phyloP scores from a whole-genome alignment of 1,140 invertebrate species.

The Trichogramma pretiosum region DNA sequence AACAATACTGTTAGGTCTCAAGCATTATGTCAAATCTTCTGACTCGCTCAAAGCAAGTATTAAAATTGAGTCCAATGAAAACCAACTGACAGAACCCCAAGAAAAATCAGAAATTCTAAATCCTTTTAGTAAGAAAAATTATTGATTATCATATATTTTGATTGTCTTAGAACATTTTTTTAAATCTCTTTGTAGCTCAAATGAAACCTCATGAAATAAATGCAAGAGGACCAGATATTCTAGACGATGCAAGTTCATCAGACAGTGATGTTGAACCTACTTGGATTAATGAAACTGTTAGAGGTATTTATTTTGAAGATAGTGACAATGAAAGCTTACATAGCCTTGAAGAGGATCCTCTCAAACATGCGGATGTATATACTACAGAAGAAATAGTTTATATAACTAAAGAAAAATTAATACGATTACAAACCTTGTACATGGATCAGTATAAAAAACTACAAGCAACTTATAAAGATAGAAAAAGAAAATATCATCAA shows the following conservation, averaged over 20 bases:
- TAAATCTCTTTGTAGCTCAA: constrained; percentile 42
- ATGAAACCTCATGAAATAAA: constrained; percentile 52
- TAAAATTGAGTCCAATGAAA: constrained; percentile 28
- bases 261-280: constrained; percentile 63
- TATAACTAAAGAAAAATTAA: constrained; percentile 67
- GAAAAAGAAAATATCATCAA: constrained; percentile 64
- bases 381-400: constrained; percentile 78
- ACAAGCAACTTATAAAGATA: constrained; percentile 62
- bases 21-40: constrained; percentile 48
- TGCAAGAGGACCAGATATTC: constrained; percentile 48
- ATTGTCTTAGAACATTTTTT: constrained; percentile 1
- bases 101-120: constrained; percentile 34
- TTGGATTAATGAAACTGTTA: constrained; percentile 55
- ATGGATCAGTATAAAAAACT: constrained; percentile 73
- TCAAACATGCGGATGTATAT: constrained; percentile 77
- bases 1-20: constrained; percentile 47
- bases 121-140: constrained; percentile 48
- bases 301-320: constrained; percentile 58
- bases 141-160: constrained; percentile 7
- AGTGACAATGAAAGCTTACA: constrained; percentile 70
- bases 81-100: constrained; percentile 28
- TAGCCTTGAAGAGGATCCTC: constrained; percentile 65
- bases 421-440: constrained; percentile 72
- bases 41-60: too few relatives aligned
- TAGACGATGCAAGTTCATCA: constrained; percentile 66